Evolutionary conservation across 2,113 vertebrate species (phyloP).

Genomic region (Psittacus erithacus): DNA sequence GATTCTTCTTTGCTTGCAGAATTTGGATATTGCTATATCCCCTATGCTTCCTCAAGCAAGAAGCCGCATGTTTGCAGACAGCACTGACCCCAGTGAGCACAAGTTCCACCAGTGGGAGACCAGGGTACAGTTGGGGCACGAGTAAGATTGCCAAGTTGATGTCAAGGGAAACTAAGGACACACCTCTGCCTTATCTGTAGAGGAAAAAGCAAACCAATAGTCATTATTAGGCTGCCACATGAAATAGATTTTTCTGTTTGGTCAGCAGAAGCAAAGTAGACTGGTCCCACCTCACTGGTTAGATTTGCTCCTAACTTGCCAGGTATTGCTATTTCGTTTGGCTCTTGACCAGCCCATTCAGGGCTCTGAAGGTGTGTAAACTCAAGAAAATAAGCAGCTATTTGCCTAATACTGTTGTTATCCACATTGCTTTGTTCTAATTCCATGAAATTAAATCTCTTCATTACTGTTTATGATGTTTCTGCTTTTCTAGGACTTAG

Average conservation of each 20-base stretch:
- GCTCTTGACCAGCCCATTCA: not conserved
- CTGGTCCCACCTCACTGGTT: not conserved
- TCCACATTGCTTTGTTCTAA: not conserved
- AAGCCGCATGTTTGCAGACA: accelerated
- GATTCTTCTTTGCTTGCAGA: constrained; percentile 17
- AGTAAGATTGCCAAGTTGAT: not conserved
- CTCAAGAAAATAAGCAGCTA: not conserved
- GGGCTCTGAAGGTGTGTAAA: not conserved
- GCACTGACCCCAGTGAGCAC: not conserved
- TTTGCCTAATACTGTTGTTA: not conserved
- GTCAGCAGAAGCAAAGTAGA: not conserved
- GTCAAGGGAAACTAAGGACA: not conserved
- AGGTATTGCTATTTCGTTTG: not conserved
- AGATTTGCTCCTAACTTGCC: not conserved
- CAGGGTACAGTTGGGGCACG: not conserved
- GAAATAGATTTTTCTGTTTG: not conserved
- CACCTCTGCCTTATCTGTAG: not conserved
- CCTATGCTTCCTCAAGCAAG: not conserved
- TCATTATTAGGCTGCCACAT: not conserved
- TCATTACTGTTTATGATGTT: not conserved
- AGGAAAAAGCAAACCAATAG: not conserved
- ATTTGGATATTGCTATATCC: constrained; percentile 1
- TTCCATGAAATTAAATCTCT: not conserved
- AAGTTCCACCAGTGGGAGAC: not conserved
- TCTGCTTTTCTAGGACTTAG: not conserved